Conservation (phyloP, 2,797 vertebrate species). For the Sebastolobus altivelis region DNA sequence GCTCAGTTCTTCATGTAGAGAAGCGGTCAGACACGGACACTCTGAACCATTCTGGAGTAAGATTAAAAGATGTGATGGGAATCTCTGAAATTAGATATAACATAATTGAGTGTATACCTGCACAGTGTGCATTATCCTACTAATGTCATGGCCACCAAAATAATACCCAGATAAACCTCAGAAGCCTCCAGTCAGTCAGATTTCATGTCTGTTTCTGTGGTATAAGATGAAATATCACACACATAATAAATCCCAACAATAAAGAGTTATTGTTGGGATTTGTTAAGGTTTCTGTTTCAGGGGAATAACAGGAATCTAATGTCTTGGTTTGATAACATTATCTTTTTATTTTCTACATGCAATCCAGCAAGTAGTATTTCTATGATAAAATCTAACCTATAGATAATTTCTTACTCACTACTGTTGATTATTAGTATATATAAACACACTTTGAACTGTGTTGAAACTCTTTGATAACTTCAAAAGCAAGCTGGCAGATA, state of each 20-base stretch:
- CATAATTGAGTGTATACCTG: not conserved
- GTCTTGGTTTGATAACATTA: no score
- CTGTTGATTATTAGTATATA: not conserved
- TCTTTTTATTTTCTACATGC: not conserved
- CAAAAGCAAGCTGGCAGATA: no score
- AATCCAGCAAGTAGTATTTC: constrained; percentile 1
- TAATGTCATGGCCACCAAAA: not conserved
- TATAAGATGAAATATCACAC: constrained; percentile 5
- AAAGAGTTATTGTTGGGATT: not conserved
- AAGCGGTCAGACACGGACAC: not conserved
- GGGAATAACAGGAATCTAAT: no score
- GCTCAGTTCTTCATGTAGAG: constrained; percentile 94
- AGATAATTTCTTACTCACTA: not conserved
- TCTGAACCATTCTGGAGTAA: not conserved
- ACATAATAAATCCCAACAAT: not conserved
- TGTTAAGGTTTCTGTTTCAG: no score
- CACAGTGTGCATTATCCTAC: not conserved
- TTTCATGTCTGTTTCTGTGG: not conserved
- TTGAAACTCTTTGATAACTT: not conserved
- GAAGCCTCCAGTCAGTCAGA: not conserved
- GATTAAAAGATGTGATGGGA: not conserved
- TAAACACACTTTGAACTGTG: no score
- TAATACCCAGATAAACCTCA: not conserved
- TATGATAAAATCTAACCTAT: not conserved
- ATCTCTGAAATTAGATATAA: not conserved